phyloP scores from a whole-genome alignment of 2,888 invertebrate genomes.

The Tenodera sinensis region DNA sequence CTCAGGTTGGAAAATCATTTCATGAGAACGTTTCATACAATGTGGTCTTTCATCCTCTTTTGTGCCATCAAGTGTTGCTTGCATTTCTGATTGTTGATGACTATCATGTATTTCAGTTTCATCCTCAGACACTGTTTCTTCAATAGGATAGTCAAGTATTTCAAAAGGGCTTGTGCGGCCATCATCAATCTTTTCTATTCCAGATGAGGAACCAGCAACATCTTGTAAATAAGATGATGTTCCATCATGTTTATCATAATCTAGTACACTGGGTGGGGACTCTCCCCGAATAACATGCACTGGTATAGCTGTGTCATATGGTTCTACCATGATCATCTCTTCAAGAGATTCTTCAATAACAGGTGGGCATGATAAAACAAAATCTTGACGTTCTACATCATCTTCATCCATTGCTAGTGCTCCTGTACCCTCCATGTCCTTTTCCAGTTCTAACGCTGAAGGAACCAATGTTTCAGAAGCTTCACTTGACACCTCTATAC shows the following conservation, averaged over 20 bases:
- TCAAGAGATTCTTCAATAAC: slow-evolving; percentile 32
- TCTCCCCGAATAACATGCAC: slow-evolving; percentile 37
- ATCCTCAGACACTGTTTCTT: slow-evolving; percentile 42
- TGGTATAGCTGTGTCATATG: slow-evolving; percentile 39
- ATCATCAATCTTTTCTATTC: slow-evolving; percentile 52
- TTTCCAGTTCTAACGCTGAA: slow-evolving; percentile 77
- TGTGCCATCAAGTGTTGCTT: slow-evolving; percentile 33
- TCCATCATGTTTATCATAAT: slow-evolving; percentile 22
- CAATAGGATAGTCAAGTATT: slow-evolving; percentile 36
- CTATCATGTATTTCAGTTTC: slow-evolving; percentile 49
- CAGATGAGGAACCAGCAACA: slow-evolving; percentile 36
- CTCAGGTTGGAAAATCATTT: slow-evolving; percentile 79
- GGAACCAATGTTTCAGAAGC: slow-evolving; percentile 88
- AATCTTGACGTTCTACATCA: slow-evolving; percentile 37
- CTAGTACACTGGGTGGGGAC: slow-evolving; percentile 28
- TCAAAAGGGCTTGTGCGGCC: slow-evolving; percentile 31
- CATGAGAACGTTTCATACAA: slow-evolving; percentile 82
- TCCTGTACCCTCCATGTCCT: slow-evolving; percentile 63
- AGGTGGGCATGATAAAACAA: neutral
- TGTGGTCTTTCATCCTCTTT: slow-evolving; percentile 48
- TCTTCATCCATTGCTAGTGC: slow-evolving; percentile 39
- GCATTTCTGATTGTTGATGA: slow-evolving; percentile 14
- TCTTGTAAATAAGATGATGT: slow-evolving; percentile 33
- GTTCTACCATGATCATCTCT: slow-evolving; percentile 35
- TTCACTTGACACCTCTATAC: slow-evolving; percentile 82